These are phyloP conservation scores for Pontoporia blainvillei DNA, from an alignment of 2,113 vertebrate species.

Conservation along the genomic window DNA sequence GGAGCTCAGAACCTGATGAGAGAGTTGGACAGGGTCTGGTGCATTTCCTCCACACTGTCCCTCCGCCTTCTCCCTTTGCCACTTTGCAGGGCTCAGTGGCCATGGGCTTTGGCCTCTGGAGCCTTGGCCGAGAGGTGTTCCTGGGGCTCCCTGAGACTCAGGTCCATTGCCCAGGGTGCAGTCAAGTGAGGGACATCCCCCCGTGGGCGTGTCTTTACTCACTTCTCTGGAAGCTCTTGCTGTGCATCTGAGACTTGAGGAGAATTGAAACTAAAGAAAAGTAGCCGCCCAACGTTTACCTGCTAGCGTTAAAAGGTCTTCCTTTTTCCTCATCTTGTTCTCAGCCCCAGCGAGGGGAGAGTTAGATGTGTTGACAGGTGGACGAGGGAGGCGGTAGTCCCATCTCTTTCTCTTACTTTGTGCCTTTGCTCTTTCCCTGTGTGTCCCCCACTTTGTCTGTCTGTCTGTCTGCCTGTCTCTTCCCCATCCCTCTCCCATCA, in stretches of 20 bases:
- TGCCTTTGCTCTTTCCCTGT: background rate
- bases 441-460: background rate
- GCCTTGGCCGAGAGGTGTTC: background rate
- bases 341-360: background rate
- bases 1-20: background rate
- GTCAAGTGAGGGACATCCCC: fast-evolving
- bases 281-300: background rate
- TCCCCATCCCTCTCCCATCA: background rate
- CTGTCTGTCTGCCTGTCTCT: background rate
- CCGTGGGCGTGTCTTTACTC: background rate
- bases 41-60: too few species aligned
- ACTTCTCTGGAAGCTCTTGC: background rate
- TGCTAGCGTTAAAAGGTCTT: background rate
- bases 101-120: background rate
- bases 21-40: background rate
- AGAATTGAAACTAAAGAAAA: background rate
- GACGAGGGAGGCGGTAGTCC: background rate
- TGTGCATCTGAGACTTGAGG: background rate
- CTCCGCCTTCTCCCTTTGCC: background rate
- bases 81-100: background rate
- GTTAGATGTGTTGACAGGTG: background rate
- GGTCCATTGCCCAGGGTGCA: too few species aligned
- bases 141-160: background rate
- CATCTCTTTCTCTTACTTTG: background rate
- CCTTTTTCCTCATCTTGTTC: background rate